Conservation (phyloP, 2,113 vertebrate species). For the Limanda limanda region DNA sequence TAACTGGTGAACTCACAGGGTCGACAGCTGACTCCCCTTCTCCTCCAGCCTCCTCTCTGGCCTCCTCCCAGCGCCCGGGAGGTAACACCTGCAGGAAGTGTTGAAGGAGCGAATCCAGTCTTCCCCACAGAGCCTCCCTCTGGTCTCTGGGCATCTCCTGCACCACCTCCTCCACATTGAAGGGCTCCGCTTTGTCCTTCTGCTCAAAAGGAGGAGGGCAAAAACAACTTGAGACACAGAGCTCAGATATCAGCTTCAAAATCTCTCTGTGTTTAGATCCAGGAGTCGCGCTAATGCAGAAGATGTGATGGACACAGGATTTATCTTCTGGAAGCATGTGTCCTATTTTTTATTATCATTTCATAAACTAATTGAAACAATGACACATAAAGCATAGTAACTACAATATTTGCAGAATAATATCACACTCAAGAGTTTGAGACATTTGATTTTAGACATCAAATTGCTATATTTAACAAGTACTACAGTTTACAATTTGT, state of each 20-base stretch:
- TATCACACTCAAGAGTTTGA: no score
- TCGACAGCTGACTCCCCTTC: conserved; percentile 78
- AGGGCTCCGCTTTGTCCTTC: conserved; percentile 85
- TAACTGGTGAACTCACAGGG: conserved; percentile 75
- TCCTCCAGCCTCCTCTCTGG: conserved; percentile 62
- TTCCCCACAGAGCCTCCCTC: conserved; percentile 87
- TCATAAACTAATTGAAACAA: no score
- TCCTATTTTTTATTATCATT: no score
- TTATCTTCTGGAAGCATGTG: no score
- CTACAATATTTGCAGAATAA: no score
- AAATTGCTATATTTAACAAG: no score
- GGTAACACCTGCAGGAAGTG: conserved; percentile 83
- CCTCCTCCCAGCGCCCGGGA: conserved; percentile 84
- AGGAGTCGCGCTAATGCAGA: background rate
- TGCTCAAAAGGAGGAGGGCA: conserved; percentile 53
- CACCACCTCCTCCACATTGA: conserved; percentile 89
- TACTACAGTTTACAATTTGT: no score
- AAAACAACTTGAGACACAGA: background rate
- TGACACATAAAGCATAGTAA: no score
- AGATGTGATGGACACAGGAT: no score
- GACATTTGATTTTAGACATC: no score
- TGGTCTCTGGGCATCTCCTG: conserved; percentile 90
- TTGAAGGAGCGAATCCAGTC: conserved; percentile 80
- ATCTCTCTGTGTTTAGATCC: no score
- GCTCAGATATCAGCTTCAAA: background rate